Evolutionary conservation across 92 coral and sea anemone species (phyloP).

Genomic region (Pocillopora grandis): DNA sequence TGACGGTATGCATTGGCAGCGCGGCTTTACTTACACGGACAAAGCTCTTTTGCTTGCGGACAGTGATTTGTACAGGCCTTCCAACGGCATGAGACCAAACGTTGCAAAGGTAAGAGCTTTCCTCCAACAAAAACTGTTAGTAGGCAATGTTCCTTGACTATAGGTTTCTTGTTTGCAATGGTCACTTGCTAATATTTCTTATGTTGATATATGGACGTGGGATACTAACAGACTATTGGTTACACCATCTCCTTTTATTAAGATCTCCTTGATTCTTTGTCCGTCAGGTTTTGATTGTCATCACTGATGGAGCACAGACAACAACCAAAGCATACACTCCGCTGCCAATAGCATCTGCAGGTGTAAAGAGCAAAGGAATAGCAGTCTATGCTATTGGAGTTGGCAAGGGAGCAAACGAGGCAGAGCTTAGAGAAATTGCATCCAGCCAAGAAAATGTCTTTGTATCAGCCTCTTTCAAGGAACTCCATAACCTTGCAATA

Average conservation of each 20-base stretch:
- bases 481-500: conserved; percentile 1
- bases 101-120: conserved; percentile 28
- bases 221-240: no score
- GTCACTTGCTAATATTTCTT: no score
- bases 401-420: conserved; percentile 29
- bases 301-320: conserved; percentile 60
- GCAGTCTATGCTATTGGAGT: conserved; percentile 58
- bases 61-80: conserved; percentile 24
- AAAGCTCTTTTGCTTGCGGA: conserved; percentile 38
- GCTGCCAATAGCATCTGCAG: conserved; percentile 35
- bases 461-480: conserved; percentile 23
- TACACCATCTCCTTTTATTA: no score
- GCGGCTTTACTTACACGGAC: conserved; percentile 43
- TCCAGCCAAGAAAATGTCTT: conserved; percentile 49
- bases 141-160: background rate
- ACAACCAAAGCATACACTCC: conserved; percentile 41
- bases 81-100: conserved; percentile 39
- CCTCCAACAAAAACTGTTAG: background rate
- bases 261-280: background rate
- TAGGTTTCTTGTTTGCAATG: background rate
- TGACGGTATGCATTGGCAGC: conserved; percentile 38
- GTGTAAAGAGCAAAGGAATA: conserved; percentile 43
- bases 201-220: no score
- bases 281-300: conserved; percentile 40
- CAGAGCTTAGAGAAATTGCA: conserved; percentile 53